Percentiles rank a stretch among this genome's conserved stretches.
Evolutionary conservation across 2,888 invertebrate species (phyloP).

Genomic region (Pristionchus exspectatus): DNA sequence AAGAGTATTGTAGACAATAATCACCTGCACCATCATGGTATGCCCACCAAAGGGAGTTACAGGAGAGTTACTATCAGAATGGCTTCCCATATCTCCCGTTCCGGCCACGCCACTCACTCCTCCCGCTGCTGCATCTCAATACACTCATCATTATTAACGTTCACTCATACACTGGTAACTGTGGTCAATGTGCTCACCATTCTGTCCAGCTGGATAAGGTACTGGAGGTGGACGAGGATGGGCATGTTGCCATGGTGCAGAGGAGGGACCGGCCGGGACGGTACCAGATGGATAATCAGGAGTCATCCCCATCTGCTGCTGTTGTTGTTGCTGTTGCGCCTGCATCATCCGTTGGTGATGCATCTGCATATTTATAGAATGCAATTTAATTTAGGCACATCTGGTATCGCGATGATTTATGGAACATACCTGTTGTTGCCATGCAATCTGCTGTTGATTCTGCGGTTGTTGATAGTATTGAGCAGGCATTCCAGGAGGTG

Average conservation of each 20-base stretch:
- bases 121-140: background rate
- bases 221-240: slow-evolving; percentile 53
- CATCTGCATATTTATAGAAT: background rate
- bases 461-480: slow-evolving; percentile 29
- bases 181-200: background rate
- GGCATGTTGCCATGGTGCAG: slow-evolving; percentile 2
- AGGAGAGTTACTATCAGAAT: slow-evolving; percentile 43
- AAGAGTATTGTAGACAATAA: background rate
- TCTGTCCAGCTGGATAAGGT: slow-evolving; percentile 49
- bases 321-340: slow-evolving; percentile 30
- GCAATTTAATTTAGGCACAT: background rate
- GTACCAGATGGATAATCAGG: background rate
- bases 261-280: background rate
- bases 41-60: slow-evolving; percentile 17
- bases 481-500: slow-evolving; percentile 3
- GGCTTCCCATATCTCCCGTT: background rate
- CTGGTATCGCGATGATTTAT: too few species aligned
- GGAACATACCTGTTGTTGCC: background rate
- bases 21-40: slow-evolving; percentile 9
- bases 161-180: background rate
- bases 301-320: slow-evolving; percentile 4
- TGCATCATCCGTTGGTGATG: slow-evolving; percentile 40
- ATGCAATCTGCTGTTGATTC: background rate
- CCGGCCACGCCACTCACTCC: background rate
- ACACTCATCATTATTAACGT: background rate